Conservation (phyloP, 2,888 invertebrate genomes). For the Diachrysia chrysitis region DNA sequence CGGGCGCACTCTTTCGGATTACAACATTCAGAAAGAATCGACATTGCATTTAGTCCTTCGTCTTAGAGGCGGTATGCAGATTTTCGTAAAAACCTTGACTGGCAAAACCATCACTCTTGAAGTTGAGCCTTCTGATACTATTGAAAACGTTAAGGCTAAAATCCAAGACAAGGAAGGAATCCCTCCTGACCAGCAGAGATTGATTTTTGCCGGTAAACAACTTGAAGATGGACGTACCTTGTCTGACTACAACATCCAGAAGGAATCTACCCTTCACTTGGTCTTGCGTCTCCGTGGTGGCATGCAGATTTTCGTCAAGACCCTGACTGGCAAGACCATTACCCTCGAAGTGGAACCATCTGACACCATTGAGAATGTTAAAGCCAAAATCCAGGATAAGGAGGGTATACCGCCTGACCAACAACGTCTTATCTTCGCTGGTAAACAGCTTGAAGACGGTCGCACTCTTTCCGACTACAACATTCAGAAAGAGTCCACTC, state of each 20-base stretch:
- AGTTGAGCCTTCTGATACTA: constrained; percentile 70
- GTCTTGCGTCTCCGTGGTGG: constrained; percentile 72
- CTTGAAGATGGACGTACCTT: constrained; percentile 71
- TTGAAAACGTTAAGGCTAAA: constrained; percentile 73
- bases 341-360: constrained; percentile 70
- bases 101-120: constrained; percentile 72
- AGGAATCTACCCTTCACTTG: constrained; percentile 69
- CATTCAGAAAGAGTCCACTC: constrained; percentile 71
- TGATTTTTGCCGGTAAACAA: constrained; percentile 72
- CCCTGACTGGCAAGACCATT: constrained; percentile 70
- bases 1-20: constrained; percentile 76
- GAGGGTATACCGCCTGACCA: constrained; percentile 74
- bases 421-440: constrained; percentile 70
- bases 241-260: constrained; percentile 72
- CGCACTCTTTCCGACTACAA: constrained; percentile 72
- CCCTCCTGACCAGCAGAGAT: constrained; percentile 71
- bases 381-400: constrained; percentile 72
- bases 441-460: constrained; percentile 71
- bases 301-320: constrained; percentile 73
- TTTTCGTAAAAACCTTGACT: constrained; percentile 70
- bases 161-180: constrained; percentile 74
- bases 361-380: constrained; percentile 72
- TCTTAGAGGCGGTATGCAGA: constrained; percentile 76
- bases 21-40: constrained; percentile 78
- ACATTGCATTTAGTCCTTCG: constrained; percentile 74